phyloP scores from a whole-genome alignment of 2,888 invertebrate genomes.

The Meloe dianella region DNA sequence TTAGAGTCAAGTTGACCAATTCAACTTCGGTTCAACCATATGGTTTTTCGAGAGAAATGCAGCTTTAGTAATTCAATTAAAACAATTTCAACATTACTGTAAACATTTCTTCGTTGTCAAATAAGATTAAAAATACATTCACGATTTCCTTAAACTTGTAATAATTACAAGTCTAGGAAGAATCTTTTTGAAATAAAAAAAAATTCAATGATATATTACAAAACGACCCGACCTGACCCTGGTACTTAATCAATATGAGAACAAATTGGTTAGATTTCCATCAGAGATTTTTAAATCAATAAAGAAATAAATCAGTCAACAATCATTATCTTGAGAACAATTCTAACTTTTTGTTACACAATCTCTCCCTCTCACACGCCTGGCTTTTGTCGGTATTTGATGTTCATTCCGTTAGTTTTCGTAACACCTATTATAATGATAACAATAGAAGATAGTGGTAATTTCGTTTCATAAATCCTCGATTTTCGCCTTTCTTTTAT shows the following conservation, averaged over 20 bases:
- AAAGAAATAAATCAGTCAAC: conserved; percentile 2
- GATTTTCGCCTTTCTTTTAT: background rate
- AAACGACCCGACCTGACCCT: background rate
- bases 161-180: background rate
- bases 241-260: background rate
- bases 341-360: background rate
- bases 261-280: background rate
- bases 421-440: background rate
- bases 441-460: background rate
- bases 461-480: background rate
- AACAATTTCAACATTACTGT: too few species aligned
- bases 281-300: background rate
- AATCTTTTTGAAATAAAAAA: background rate
- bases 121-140: too few species aligned
- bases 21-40: too few species aligned
- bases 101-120: background rate
- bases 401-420: conserved; percentile 3
- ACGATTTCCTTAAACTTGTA: background rate
- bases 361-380: too few species aligned
- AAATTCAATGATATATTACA: background rate
- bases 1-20: too few species aligned
- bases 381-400: background rate
- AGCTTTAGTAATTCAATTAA: too few species aligned
- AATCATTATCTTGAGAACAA: background rate
- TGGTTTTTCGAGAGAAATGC: too few species aligned